These are phyloP conservation scores for Baryphthengus martii DNA, from an alignment of 2,113 vertebrate genomes.

Conservation along the genomic window DNA sequence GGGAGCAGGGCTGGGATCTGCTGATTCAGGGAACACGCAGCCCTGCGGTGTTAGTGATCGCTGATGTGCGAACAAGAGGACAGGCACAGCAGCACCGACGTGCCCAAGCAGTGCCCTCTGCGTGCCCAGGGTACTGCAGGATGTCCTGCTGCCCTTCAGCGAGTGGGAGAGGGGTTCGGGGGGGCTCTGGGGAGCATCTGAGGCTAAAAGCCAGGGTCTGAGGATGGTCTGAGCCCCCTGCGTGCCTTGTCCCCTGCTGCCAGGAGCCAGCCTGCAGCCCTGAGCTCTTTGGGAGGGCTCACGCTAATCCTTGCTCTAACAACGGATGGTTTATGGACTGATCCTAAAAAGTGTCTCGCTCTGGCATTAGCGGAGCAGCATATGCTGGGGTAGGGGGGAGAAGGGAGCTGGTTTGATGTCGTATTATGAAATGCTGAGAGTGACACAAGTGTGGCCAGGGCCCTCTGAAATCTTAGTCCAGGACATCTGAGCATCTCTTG, in stretches of 20 bases:
- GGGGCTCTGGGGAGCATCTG: rapidly evolving
- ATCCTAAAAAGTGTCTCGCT: not conserved
- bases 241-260: rapidly evolving
- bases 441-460: not conserved
- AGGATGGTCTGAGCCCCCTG: not conserved
- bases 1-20: not conserved
- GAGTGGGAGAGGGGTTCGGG: rapidly evolving
- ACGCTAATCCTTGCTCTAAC: not conserved
- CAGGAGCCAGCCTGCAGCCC: not conserved
- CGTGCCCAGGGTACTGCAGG: not conserved
- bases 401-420: not conserved
- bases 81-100: not conserved
- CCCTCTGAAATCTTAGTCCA: not conserved
- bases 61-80: not conserved
- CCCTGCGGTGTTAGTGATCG: not conserved
- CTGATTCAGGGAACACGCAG: conserved; percentile 22
- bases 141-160: not conserved
- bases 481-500: not conserved
- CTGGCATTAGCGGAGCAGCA: not conserved
- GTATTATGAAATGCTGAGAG: not conserved
- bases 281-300: not conserved
- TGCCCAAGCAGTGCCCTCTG: not conserved
- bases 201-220: not conserved
- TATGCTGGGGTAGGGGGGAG: not conserved
- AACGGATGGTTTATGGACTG: not conserved